Conservation (phyloP, 2,113 vertebrate species). For the Macroglossus sobrinus region DNA sequence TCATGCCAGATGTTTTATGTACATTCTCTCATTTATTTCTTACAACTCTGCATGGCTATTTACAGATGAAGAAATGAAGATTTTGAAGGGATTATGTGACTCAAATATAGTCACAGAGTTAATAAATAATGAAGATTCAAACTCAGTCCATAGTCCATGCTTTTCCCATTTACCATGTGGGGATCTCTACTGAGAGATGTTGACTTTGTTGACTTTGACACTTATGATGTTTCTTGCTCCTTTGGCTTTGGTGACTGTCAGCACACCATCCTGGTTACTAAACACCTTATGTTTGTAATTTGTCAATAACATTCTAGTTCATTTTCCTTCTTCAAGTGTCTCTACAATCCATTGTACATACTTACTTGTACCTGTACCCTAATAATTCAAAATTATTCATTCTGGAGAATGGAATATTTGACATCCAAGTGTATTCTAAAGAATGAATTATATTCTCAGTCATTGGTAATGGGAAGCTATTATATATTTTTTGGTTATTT, state of each 20-base stretch:
- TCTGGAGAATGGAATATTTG: neutral
- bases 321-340: neutral
- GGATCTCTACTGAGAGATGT: neutral
- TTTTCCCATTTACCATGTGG: neutral
- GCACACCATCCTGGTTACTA: neutral
- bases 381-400: neutral
- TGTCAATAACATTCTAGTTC: neutral
- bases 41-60: neutral
- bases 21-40: neutral
- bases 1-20: neutral
- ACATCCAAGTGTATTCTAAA: neutral
- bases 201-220: neutral
- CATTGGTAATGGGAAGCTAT: neutral
- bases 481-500: neutral
- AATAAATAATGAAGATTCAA: neutral
- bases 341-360: neutral
- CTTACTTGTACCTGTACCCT: neutral
- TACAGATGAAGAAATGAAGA: neutral
- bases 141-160: neutral
- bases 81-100: neutral
- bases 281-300: neutral
- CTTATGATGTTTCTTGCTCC: neutral
- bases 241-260: neutral
- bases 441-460: neutral
- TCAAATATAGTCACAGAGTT: neutral